phyloP scores from a whole-genome alignment of 2,797 vertebrate genomes.

The Helarctos malayanus region DNA sequence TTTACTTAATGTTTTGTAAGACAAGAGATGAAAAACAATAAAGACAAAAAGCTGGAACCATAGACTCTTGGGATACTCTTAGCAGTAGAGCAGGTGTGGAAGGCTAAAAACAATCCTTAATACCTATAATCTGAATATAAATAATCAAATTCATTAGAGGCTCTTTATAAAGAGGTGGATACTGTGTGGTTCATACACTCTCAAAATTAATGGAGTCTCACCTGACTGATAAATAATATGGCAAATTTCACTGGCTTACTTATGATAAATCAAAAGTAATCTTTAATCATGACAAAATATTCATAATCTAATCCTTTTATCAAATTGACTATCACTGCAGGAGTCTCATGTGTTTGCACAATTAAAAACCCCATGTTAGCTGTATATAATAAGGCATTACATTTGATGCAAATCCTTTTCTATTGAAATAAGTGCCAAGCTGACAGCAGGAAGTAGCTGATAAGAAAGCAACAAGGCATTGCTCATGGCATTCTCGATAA shows the following conservation, averaged over 20 bases:
- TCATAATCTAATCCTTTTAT: conserved; percentile 93
- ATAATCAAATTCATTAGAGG: conserved; percentile 52
- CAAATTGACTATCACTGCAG: conserved; percentile 92
- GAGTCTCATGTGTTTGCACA: conserved; percentile 91
- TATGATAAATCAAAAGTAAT: conserved; percentile 84
- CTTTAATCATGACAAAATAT: conserved; percentile 92
- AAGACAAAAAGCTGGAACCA: conserved; percentile 47
- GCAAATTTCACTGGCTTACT: conserved; percentile 80
- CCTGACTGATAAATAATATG: conserved; percentile 66
- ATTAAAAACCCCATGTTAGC: conserved; percentile 91
- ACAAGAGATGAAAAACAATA: not conserved
- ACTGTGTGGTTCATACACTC: conserved; percentile 53
- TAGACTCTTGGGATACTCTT: not conserved
- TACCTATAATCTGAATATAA: conserved; percentile 70
- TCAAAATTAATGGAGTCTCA: conserved; percentile 85
- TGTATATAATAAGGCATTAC: conserved; percentile 89
- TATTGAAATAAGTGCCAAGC: conserved; percentile 90
- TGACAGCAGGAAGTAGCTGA: conserved; percentile 92
- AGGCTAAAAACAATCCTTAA: conserved; percentile 25
- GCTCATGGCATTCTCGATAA: conserved; percentile 92
- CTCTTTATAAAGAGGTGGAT: conserved; percentile 58
- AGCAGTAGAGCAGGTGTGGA: not conserved
- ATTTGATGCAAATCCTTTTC: conserved; percentile 93
- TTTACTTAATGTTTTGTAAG: not conserved
- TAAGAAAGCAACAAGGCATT: conserved; percentile 93